phyloP scores from a whole-genome alignment of 2,113 vertebrate species.

The Neogobius melanostomus region DNA sequence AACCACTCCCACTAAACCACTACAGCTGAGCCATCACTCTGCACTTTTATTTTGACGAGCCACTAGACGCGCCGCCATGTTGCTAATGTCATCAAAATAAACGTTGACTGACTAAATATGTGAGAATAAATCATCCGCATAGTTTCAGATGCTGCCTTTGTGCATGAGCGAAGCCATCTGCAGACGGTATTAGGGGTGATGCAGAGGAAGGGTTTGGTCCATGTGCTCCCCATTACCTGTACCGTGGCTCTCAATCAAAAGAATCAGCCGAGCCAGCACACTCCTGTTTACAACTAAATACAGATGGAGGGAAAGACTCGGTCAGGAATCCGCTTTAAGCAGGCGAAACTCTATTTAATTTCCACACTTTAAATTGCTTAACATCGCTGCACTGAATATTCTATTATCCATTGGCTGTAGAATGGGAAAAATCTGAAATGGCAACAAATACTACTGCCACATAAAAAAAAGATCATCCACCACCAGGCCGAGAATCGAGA shows the following conservation, averaged over 20 bases:
- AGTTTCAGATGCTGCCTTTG: background rate
- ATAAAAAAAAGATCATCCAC: too few species aligned
- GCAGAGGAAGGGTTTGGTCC: slow-evolving; percentile 22
- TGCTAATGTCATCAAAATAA: background rate
- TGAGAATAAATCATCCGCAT: background rate
- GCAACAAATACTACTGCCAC: too few species aligned
- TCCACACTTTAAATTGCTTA: background rate
- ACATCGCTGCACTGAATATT: background rate
- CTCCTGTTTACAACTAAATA: slow-evolving; percentile 10
- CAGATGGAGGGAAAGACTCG: slow-evolving; percentile 11
- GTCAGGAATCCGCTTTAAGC: slow-evolving; percentile 13
- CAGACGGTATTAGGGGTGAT: slow-evolving; percentile 6
- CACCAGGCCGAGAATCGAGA: too few species aligned
- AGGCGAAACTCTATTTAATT: background rate
- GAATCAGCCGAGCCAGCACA: slow-evolving; percentile 30
- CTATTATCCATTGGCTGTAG: too few species aligned
- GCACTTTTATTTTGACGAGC: slow-evolving; percentile 2
- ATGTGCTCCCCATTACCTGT: slow-evolving; percentile 67
- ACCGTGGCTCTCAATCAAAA: slow-evolving; percentile 52
- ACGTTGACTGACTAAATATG: slow-evolving; percentile 1
- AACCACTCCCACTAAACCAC: background rate
- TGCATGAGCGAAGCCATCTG: background rate
- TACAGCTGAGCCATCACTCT: background rate
- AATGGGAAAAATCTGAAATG: too few species aligned
- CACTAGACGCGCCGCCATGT: background rate